phyloP scores from a whole-genome alignment of 2,888 invertebrate species.

The Limnephilus marmoratus region DNA sequence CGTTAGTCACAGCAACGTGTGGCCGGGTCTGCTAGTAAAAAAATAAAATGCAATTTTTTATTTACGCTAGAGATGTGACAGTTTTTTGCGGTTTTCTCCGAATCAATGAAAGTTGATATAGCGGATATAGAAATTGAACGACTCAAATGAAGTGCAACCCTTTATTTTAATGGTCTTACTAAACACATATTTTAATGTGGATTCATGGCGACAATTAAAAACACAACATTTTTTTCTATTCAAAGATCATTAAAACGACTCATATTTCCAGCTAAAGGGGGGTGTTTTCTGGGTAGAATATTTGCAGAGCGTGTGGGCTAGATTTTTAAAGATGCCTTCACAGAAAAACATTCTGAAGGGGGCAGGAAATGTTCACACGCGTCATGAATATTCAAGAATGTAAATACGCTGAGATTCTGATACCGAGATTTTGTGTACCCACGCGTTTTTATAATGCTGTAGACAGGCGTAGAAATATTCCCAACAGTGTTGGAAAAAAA shows the following conservation, averaged over 20 bases:
- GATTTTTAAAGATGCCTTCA: neutral
- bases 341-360: neutral
- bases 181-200: neutral
- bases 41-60: too few species aligned
- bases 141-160: too few species aligned
- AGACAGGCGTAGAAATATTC: neutral
- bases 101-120: too few species aligned
- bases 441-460: neutral
- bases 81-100: too few species aligned
- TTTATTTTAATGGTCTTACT: neutral
- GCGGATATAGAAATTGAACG: too few species aligned
- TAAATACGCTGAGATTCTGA: slow-evolving; percentile 18
- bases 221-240: neutral
- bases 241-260: neutral
- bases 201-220: neutral
- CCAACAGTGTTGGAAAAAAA: neutral
- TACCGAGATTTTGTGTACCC: neutral
- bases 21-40: too few species aligned
- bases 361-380: slow-evolving; percentile 11
- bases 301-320: neutral
- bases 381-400: slow-evolving; percentile 29
- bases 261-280: neutral
- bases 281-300: neutral
- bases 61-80: too few species aligned
- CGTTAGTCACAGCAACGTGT: too few species aligned